Evolutionary conservation across 92 coral and sea anemone species (phyloP).

Genomic region (Paramuricea clavata): DNA sequence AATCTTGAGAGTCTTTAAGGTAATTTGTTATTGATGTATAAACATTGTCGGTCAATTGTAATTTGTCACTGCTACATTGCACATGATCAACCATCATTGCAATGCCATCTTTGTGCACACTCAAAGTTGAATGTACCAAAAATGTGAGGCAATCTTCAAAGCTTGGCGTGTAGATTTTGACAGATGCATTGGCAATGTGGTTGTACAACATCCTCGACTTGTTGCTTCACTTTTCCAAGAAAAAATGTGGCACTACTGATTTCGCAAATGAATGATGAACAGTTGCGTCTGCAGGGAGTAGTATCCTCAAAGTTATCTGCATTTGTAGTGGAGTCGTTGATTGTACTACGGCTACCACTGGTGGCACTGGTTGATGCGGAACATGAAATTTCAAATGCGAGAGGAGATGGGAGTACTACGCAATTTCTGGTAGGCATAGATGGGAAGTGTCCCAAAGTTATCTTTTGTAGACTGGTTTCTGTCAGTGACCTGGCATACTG

Average conservation of each 20-base stretch:
- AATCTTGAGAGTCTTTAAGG: slow-evolving; percentile 21
- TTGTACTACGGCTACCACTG: neutral
- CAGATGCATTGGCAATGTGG: neutral
- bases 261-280: neutral
- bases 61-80: neutral
- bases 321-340: neutral
- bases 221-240: slow-evolving; percentile 9
- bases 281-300: neutral
- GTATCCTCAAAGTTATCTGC: neutral
- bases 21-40: neutral
- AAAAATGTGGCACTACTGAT: slow-evolving; percentile 31
- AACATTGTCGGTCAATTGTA: slow-evolving; percentile 25
- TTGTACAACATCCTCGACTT: neutral
- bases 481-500: slow-evolving; percentile 56
- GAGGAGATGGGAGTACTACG: slow-evolving; percentile 34
- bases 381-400: neutral
- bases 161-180: neutral
- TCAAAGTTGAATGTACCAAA: neutral
- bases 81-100: neutral
- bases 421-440: slow-evolving; percentile 50
- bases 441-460: slow-evolving; percentile 66
- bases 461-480: slow-evolving; percentile 63
- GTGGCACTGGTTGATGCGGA: neutral
- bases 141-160: slow-evolving; percentile 46
- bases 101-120: neutral